Evolutionary conservation across 2,797 vertebrate species (phyloP).

Genomic region (Rhinogobio ventralis): DNA sequence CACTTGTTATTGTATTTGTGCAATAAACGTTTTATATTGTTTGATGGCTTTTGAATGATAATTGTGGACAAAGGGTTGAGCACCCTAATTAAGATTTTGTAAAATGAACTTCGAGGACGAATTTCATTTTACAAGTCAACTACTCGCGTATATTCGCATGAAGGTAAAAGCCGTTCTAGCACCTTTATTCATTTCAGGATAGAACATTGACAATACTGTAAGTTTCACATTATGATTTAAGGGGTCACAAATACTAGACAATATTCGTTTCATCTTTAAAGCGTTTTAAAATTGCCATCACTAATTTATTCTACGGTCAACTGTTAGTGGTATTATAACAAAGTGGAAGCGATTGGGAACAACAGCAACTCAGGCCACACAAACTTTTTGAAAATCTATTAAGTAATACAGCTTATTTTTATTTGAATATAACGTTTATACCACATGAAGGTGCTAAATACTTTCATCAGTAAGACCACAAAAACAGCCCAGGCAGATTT

Average conservation of each 20-base stretch:
- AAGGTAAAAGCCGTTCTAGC: not conserved
- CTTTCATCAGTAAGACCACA: not conserved
- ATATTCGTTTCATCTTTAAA: not conserved
- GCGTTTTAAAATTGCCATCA: too few relatives aligned
- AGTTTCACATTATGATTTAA: not conserved
- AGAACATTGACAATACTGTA: not conserved
- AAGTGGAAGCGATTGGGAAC: too few relatives aligned
- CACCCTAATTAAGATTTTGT: too few relatives aligned
- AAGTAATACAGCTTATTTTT: not conserved
- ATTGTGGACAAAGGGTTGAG: not conserved
- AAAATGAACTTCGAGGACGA: too few relatives aligned
- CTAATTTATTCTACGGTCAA: too few relatives aligned
- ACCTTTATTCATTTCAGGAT: not conserved
- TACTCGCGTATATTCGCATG: not conserved
- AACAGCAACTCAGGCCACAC: too few relatives aligned
- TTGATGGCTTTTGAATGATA: not conserved
- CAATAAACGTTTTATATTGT: constrained; percentile 50
- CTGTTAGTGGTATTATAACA: too few relatives aligned
- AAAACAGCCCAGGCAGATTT: constrained; percentile 25
- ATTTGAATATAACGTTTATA: not conserved
- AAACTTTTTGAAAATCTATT: not conserved
- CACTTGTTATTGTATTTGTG: constrained; percentile 20
- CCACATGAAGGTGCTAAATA: constrained; percentile 46
- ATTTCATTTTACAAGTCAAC: not conserved
- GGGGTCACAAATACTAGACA: not conserved